These are phyloP conservation scores for Gopherus flavomarginatus DNA, from an alignment of 2,113 vertebrate genomes.

Conservation along the genomic window DNA sequence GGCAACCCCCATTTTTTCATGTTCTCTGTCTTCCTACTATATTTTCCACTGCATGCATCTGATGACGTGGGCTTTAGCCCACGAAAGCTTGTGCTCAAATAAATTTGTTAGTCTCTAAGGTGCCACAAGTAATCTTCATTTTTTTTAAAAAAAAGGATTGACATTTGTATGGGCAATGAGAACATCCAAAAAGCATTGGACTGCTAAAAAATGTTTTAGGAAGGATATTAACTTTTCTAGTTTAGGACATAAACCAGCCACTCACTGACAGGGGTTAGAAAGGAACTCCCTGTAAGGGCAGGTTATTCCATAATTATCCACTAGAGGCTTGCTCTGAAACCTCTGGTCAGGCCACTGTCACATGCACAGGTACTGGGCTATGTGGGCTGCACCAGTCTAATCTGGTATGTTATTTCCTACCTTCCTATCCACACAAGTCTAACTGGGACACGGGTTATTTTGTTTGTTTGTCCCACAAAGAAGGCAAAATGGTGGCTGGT, in stretches of 20 bases:
- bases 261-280: neutral
- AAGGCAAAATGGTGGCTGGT: neutral
- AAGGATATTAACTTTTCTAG: neutral
- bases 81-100: no score
- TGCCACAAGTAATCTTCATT: no score
- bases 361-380: neutral
- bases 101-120: no score
- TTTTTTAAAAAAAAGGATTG: neutral
- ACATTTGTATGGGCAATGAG: neutral
- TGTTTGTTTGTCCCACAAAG: neutral
- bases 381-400: neutral
- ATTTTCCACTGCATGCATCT: no score
- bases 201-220: conserved; percentile 1
- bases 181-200: neutral
- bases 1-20: no score
- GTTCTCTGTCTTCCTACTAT: no score
- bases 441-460: neutral
- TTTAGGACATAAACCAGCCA: neutral
- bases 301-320: neutral
- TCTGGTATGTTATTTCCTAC: neutral
- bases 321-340: neutral
- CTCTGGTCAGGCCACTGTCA: neutral
- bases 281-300: fast-evolving
- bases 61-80: no score
- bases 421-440: neutral